These are phyloP conservation scores for Achlya flavicornis DNA, from an alignment of 2,888 invertebrate genomes.

Conservation along the genomic window DNA sequence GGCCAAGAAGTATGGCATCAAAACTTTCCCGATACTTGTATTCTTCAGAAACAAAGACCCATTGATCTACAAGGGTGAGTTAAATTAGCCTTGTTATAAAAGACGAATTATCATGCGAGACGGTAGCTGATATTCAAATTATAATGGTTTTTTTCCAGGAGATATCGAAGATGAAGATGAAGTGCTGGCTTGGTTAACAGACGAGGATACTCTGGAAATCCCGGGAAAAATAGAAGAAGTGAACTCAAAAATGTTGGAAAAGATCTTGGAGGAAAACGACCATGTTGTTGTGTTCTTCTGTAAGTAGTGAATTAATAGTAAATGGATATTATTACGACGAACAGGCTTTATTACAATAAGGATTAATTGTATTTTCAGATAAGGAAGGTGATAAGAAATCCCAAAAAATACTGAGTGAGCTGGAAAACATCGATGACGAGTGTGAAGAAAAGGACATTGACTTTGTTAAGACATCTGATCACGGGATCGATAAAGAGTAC, in stretches of 20 bases:
- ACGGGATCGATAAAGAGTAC: conserved; percentile 93
- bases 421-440: conserved; percentile 97
- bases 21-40: conserved; percentile 92
- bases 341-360: no score
- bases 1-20: conserved; percentile 94
- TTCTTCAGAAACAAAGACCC: conserved; percentile 97
- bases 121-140: no score
- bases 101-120: background rate
- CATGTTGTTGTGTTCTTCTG: conserved; percentile 97
- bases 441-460: conserved; percentile 96
- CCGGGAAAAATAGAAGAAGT: conserved; percentile 97
- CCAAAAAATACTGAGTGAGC: conserved; percentile 92
- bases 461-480: conserved; percentile 96
- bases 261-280: conserved; percentile 93
- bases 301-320: conserved; percentile 77
- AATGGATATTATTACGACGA: no score
- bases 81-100: conserved; percentile 12
- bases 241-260: conserved; percentile 94
- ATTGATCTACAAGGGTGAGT: conserved; percentile 87
- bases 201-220: conserved; percentile 94
- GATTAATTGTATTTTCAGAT: conserved; percentile 78
- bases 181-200: conserved; percentile 95
- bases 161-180: conserved; percentile 96
- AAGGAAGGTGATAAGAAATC: conserved; percentile 95
- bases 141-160: conserved; percentile 68